phyloP scores from a whole-genome alignment of 2,888 invertebrate genomes.

The Venusia cambrica region DNA sequence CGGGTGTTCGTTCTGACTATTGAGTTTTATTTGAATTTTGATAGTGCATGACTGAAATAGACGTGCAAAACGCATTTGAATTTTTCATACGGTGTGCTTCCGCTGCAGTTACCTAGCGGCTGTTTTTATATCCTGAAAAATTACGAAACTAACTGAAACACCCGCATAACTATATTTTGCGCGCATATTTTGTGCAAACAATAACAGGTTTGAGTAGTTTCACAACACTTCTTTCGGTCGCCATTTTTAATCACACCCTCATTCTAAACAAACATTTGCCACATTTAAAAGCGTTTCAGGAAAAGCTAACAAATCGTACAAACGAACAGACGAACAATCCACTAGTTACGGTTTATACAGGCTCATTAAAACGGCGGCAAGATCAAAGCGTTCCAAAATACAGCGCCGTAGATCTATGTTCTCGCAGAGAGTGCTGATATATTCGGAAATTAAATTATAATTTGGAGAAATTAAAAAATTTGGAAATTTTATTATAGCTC shows the following conservation, averaged over 20 bases:
- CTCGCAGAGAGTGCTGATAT: constrained; percentile 3
- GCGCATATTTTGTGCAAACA: too few species aligned
- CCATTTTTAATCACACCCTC: constrained; percentile 28
- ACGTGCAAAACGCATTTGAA: constrained; percentile 29
- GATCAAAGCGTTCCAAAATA: constrained; percentile 84
- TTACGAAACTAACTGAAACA: neutral
- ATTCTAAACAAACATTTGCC: constrained; percentile 40
- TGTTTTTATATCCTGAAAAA: neutral
- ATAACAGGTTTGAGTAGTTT: too few species aligned
- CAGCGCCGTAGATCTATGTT: constrained; percentile 54
- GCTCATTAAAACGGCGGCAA: constrained; percentile 79
- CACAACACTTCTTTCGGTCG: too few species aligned
- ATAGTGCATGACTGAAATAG: constrained; percentile 37
- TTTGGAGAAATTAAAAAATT: neutral
- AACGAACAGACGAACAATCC: constrained; percentile 60
- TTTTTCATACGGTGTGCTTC: constrained; percentile 24
- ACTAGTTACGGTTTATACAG: constrained; percentile 70
- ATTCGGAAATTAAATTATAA: constrained; percentile 1
- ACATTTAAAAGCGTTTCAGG: constrained; percentile 43
- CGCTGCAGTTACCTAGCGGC: neutral
- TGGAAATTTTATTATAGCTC: neutral
- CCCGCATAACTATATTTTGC: too few species aligned
- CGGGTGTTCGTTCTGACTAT: constrained; percentile 56
- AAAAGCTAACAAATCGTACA: constrained; percentile 59
- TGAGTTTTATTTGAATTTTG: constrained; percentile 58